These are phyloP conservation scores for Linurgus olivaceus DNA, from an alignment of 2,797 vertebrate species.

Conservation along the genomic window DNA sequence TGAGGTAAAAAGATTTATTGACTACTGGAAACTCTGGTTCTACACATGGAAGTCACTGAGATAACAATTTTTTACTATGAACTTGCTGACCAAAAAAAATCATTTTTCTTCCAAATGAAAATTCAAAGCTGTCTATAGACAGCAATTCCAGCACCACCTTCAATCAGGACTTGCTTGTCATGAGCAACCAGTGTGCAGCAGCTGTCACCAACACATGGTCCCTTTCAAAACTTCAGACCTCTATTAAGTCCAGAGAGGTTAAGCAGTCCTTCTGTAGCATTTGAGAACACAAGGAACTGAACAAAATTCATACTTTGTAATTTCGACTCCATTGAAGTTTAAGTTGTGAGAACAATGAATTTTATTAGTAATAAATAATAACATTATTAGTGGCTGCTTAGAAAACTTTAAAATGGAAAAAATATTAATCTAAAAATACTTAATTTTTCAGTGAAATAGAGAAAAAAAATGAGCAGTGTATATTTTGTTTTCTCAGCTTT, in stretches of 20 bases:
- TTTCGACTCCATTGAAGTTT: neutral
- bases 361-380: neutral
- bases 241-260: neutral
- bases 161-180: neutral
- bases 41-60: neutral
- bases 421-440: neutral
- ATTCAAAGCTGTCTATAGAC: neutral
- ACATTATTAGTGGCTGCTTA: neutral
- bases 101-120: neutral
- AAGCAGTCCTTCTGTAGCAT: neutral
- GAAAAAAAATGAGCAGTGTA: fast-evolving
- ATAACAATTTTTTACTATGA: neutral
- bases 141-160: neutral
- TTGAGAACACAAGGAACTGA: neutral
- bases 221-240: neutral
- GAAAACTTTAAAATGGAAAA: neutral
- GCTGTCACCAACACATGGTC: neutral
- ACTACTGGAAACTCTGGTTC: neutral
- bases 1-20: neutral
- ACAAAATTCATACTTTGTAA: neutral
- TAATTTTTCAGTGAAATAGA: neutral
- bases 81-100: neutral
- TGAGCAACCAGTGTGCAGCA: fast-evolving
- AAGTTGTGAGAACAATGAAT: neutral
- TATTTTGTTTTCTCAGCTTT: neutral